Evolutionary conservation across 2,888 invertebrate species (phyloP).

Genomic region (Platycnemis pennipes): DNA sequence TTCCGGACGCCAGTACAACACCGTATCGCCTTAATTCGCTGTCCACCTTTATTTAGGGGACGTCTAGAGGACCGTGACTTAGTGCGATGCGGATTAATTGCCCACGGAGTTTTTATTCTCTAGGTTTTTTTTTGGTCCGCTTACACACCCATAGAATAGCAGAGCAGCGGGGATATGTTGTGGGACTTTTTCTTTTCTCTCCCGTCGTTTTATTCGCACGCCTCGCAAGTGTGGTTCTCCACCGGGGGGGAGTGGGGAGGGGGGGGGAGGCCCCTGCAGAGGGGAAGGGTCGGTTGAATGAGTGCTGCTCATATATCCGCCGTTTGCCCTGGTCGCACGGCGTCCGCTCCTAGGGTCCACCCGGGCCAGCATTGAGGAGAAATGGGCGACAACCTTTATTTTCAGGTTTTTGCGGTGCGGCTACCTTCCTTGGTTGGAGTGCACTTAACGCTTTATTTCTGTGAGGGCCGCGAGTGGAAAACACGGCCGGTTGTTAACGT

Average conservation of each 20-base stretch:
- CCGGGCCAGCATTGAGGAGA: no score
- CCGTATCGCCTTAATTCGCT: slow-evolving; percentile 27
- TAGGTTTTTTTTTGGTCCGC: neutral
- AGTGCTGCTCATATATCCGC: no score
- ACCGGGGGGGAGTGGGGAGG: neutral
- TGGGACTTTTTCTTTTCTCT: neutral
- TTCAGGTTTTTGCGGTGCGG: neutral
- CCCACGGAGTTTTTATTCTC: slow-evolving; percentile 27
- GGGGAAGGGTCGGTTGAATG: no score
- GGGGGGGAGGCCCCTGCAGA: no score
- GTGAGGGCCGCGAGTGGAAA: neutral
- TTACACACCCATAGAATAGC: no score
- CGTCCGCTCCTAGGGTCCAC: no score
- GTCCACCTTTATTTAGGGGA: neutral
- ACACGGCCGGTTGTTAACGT: neutral
- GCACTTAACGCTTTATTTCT: neutral
- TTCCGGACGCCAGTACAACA: neutral
- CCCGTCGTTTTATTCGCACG: neutral
- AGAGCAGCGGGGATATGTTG: neutral
- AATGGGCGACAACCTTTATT: neutral
- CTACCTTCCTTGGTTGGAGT: neutral
- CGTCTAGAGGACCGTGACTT: slow-evolving; percentile 37
- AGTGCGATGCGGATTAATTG: slow-evolving; percentile 60
- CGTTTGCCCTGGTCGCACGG: no score
- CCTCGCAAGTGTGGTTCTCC: slow-evolving; percentile 31